A percentile compares a stretch with the other conserved stretches of the same genome.
Conservation (phyloP, 2,888 invertebrate genomes). For the Lathronympha strigana region DNA sequence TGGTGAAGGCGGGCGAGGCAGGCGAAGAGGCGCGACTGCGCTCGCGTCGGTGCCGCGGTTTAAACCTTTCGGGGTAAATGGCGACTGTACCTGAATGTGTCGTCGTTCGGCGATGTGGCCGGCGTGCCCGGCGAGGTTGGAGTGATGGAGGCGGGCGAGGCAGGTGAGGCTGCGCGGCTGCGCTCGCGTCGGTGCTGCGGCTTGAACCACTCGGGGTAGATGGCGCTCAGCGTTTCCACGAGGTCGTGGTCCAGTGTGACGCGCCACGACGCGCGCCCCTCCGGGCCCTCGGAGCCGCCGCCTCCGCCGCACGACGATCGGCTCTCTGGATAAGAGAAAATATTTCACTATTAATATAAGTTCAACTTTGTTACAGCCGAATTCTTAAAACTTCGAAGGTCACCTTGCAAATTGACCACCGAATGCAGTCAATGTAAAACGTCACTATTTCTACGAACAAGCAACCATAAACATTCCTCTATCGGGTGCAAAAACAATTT, state of each 20-base stretch:
- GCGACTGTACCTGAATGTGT: slow-evolving; percentile 68
- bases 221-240: slow-evolving; percentile 95
- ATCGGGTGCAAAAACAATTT: not conserved
- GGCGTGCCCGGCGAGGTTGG: slow-evolving; percentile 59
- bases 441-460: not conserved
- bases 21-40: slow-evolving; percentile 56
- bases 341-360: slow-evolving; percentile 15
- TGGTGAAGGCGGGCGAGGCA: slow-evolving; percentile 62
- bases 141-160: slow-evolving; percentile 64
- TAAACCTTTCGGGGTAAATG: not conserved
- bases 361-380: not conserved
- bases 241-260: slow-evolving; percentile 96
- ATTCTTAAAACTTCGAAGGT: no score
- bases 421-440: not conserved
- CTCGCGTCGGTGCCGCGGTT: not conserved
- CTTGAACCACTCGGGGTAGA: slow-evolving; percentile 97
- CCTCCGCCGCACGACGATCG: slow-evolving; percentile 89
- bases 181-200: slow-evolving; percentile 76
- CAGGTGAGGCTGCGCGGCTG: slow-evolving; percentile 69
- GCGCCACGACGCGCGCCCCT: slow-evolving; percentile 92
- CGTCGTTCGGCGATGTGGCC: slow-evolving; percentile 70
- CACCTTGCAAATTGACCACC: not conserved
- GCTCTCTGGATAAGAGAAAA: slow-evolving; percentile 86
- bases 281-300: slow-evolving; percentile 89
- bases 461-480: not conserved